Evolutionary conservation across 2,113 vertebrate species (phyloP).

Genomic region (Grammatotria lemairii): DNA sequence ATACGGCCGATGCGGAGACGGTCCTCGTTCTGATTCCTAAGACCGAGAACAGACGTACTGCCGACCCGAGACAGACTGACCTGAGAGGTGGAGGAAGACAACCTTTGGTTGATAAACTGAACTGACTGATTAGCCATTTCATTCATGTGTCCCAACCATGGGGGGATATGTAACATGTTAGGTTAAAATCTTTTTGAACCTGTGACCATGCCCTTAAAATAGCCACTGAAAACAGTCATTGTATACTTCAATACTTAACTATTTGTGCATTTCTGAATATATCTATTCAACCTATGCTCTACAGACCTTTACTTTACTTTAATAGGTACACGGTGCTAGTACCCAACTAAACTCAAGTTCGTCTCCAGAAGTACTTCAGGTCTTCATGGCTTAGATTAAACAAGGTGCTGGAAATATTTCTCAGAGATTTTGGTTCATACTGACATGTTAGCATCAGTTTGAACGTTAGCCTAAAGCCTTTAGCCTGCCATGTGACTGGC

Average conservation of each 20-base stretch:
- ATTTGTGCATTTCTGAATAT: neutral
- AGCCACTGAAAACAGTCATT: neutral
- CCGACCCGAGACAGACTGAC: slow-evolving; percentile 80
- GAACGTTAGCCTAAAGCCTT: neutral
- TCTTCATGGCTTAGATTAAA: neutral
- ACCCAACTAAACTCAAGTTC: fast-evolving
- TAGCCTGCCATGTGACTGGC: neutral
- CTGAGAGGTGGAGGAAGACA: slow-evolving; percentile 12
- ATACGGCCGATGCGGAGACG: slow-evolving; percentile 72
- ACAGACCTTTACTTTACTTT: neutral
- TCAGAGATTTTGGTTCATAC: neutral
- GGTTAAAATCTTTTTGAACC: neutral
- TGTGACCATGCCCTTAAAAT: neutral
- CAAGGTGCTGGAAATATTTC: neutral
- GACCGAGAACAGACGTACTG: slow-evolving; percentile 76
- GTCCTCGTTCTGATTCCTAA: slow-evolving; percentile 84
- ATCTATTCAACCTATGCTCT: neutral
- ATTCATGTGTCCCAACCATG: neutral
- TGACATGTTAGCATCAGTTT: neutral
- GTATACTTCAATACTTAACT: neutral
- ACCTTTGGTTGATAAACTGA: neutral
- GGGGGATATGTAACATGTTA: neutral
- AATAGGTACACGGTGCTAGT: neutral
- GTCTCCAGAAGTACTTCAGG: neutral
- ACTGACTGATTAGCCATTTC: neutral